A percentile compares a stretch with the other conserved stretches of the same genome.
phyloP scores from a whole-genome alignment of 2,888 invertebrate genomes.

The Platycheirus rosarum region DNA sequence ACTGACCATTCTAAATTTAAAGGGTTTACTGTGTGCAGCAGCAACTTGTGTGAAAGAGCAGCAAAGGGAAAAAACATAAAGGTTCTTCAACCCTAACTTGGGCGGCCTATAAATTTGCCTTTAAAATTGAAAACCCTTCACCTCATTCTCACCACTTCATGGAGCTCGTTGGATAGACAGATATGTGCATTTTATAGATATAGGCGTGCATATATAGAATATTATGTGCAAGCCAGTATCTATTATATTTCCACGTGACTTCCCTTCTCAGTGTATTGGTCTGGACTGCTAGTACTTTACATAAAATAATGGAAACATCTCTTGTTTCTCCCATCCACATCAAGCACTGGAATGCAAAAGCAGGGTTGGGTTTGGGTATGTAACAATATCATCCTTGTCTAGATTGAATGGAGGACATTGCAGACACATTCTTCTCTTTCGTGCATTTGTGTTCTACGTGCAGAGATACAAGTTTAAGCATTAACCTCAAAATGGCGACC shows the following conservation, averaged over 20 bases:
- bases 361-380: slow-evolving; percentile 33
- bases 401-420: slow-evolving; percentile 74
- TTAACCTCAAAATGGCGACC: slow-evolving; percentile 76
- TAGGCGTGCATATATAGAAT: slow-evolving; percentile 42
- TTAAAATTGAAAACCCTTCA: slow-evolving; percentile 28
- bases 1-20: slow-evolving; percentile 51
- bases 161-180: slow-evolving; percentile 39
- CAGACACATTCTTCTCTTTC: slow-evolving; percentile 74
- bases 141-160: background rate
- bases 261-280: slow-evolving; percentile 45
- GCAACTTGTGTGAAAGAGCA: slow-evolving; percentile 40
- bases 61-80: slow-evolving; percentile 19
- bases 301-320: slow-evolving; percentile 74
- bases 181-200: slow-evolving; percentile 62
- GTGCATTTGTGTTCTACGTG: slow-evolving; percentile 57
- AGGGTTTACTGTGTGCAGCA: slow-evolving; percentile 54
- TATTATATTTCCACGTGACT: slow-evolving; percentile 29
- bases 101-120: slow-evolving; percentile 71
- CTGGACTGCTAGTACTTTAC: slow-evolving; percentile 70
- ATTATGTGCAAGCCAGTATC: slow-evolving; percentile 5
- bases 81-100: slow-evolving; percentile 51
- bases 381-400: slow-evolving; percentile 73
- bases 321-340: slow-evolving; percentile 70
- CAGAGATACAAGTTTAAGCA: slow-evolving; percentile 72
- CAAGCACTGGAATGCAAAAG: slow-evolving; percentile 22